Evolutionary conservation across 2,888 invertebrate genomes (phyloP).

Genomic region (Xestia sexstrigata): DNA sequence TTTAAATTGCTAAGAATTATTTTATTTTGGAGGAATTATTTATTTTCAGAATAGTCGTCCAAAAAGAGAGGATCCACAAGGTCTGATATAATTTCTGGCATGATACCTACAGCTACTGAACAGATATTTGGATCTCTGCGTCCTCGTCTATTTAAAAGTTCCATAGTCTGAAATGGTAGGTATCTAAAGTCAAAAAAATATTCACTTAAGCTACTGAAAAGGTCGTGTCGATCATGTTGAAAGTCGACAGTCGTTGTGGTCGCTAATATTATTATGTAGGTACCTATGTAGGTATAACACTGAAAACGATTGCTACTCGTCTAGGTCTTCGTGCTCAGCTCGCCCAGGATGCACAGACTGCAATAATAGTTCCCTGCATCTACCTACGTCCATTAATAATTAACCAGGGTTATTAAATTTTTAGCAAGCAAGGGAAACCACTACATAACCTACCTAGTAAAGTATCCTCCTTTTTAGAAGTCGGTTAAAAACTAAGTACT

Average conservation of each 20-base stretch:
- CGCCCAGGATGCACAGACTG: no score
- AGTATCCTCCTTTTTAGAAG: no score
- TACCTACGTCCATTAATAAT: no score
- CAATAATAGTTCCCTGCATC: no score
- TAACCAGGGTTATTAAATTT: no score
- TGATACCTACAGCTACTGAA: not conserved
- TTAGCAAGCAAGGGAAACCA: no score
- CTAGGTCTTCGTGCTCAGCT: no score
- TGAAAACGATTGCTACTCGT: not conserved
- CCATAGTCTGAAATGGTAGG: not conserved
- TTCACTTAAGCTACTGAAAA: not conserved
- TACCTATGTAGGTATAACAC: not conserved
- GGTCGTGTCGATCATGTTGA: not conserved
- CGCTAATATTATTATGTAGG: no score
- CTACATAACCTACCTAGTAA: no score
- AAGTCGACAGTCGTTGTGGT: not conserved
- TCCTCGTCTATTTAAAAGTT: not conserved
- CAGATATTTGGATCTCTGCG: not conserved
- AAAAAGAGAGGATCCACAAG: not conserved
- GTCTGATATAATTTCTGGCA: not conserved
- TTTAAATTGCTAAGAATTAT: not conserved
- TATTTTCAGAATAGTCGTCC: not conserved
- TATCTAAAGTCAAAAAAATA: not conserved
- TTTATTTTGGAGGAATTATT: conserved; percentile 4
- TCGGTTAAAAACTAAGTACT: no score